Base-by-base conservation (phyloP, 2,888 invertebrate genomes). In the Andrena flavipes region DNA sequence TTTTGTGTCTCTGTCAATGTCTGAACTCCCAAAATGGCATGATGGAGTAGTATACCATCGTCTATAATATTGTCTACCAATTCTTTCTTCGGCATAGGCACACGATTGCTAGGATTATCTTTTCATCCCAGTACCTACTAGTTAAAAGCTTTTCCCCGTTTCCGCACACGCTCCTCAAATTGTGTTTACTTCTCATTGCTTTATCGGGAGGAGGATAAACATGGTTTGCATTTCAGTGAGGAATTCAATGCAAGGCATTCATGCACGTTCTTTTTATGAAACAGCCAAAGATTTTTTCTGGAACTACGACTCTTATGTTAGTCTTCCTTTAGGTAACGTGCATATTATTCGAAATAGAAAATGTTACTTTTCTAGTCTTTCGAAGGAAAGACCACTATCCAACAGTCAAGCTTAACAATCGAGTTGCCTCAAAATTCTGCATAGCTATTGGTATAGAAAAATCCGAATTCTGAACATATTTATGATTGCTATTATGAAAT, bases 221-320 rank as follows among this genome's bases (percentile, higher is more conserved):
- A 54, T 54, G 54, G 54, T 54, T 54, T 73, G 62, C 35, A 26
- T 51, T 26, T 62, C 62, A 33, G n/a, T 33, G 62, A 62, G 29
- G 16, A 62, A 33, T 20, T 29, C 29, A 33, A 33, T 62, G n/a
- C 26, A 54, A 54, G 10, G 20, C 20, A 26, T 54, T 54, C 54
- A 8, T 54, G 23, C 23, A 23, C 23, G 23, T 26, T 3, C 23
- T 26, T 23, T 54, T 23, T 23, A 54, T 26, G 54, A 54, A 20
- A 7, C 51, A 6, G 20, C 8, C 7, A 51, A 51, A 8, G 51
- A 51, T 51, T 54, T 54, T 54, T 8, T 10, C 20, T 2, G 8
- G 23, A 23, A 23, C 23, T 10, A 23, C 10, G 20, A 54, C 10
- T 8, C 23, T 10, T 20, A 20, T 8, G 20, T 20, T 54, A 54